phyloP scores from a whole-genome alignment of 2,797 vertebrate species.

The Dendrocincla tyrannina region DNA sequence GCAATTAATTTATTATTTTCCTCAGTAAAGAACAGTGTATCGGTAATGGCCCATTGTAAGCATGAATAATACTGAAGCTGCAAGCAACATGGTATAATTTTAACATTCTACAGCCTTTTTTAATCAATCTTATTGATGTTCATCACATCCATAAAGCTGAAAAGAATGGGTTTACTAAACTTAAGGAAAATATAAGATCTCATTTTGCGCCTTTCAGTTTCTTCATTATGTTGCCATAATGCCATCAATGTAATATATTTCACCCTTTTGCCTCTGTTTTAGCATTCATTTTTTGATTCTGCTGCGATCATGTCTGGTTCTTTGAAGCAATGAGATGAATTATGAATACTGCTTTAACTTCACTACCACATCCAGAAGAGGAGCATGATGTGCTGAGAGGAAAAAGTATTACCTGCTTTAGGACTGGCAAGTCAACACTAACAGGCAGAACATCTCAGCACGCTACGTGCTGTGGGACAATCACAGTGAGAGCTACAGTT shows the following conservation, averaged over 20 bases:
- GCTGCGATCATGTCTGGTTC: constrained; percentile 26
- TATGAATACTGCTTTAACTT: constrained; percentile 4
- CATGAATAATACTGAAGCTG: constrained; percentile 57
- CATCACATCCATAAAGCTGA: constrained; percentile 59
- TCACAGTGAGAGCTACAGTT: background rate
- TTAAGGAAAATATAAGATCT: constrained; percentile 71
- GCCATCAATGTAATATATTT: constrained; percentile 54
- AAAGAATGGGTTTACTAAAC: constrained; percentile 64
- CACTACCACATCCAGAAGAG: constrained; percentile 4
- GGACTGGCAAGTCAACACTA: background rate
- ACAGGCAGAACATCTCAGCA: background rate
- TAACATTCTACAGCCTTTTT: constrained; percentile 66
- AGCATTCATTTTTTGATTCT: constrained; percentile 64
- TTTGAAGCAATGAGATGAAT: constrained; percentile 59
- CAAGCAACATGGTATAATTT: constrained; percentile 69
- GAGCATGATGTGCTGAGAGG: background rate
- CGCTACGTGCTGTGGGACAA: background rate
- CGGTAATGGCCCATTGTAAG: constrained; percentile 61
- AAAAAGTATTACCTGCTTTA: background rate
- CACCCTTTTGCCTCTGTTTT: constrained; percentile 33
- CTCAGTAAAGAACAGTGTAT: constrained; percentile 36
- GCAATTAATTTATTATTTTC: constrained; percentile 71
- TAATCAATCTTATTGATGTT: constrained; percentile 74
- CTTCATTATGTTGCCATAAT: constrained; percentile 65
- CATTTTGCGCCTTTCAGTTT: constrained; percentile 51